phyloP scores from a whole-genome alignment of 1,140 invertebrate species.

The Lucilia sericata region DNA sequence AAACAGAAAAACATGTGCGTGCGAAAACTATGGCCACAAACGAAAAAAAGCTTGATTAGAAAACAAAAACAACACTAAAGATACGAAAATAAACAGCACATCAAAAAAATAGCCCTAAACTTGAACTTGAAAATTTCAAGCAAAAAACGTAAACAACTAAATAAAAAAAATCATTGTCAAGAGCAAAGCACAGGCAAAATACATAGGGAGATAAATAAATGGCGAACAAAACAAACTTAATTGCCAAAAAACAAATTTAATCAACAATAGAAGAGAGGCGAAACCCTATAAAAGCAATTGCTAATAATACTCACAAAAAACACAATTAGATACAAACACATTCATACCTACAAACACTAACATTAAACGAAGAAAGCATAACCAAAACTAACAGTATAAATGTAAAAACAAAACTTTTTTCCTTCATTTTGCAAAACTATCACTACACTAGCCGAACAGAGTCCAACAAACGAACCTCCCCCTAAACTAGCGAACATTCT shows the following conservation, averaged over 20 bases:
- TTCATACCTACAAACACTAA: too few species aligned
- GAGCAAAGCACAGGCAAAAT: neutral
- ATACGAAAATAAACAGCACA: neutral
- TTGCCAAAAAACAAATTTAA: neutral
- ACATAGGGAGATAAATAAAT: neutral
- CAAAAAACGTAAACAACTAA: constrained; percentile 2
- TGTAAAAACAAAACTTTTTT: neutral
- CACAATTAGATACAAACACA: neutral
- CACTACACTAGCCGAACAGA: neutral
- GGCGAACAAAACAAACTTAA: neutral
- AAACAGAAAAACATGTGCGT: neutral
- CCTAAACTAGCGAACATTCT: neutral
- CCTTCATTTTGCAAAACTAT: constrained; percentile 6
- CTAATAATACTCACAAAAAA: neutral
- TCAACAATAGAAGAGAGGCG: neutral
- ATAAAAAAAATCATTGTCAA: neutral
- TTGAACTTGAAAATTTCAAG: constrained; percentile 13
- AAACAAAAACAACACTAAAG: constrained; percentile 2
- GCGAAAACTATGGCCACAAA: constrained; percentile 9
- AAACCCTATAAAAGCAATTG: neutral
- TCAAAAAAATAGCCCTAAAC: constrained; percentile 5
- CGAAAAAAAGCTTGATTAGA: neutral
- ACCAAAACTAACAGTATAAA: neutral
- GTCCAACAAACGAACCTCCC: neutral
- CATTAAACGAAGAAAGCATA: neutral